phyloP scores from a whole-genome alignment of 1,140 invertebrate genomes.

The Armadillidium nasatum region DNA sequence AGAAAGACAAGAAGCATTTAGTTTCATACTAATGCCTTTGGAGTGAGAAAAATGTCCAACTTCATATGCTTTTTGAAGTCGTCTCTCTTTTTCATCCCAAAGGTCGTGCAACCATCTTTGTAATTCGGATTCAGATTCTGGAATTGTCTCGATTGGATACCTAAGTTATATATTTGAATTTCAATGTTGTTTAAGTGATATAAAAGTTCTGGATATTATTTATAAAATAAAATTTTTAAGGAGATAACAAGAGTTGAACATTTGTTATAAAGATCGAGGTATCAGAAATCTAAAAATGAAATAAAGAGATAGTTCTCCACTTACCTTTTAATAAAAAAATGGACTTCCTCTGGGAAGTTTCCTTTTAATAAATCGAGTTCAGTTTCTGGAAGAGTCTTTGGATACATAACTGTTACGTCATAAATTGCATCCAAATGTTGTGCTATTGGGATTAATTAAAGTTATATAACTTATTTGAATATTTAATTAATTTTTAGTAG shows the following conservation, averaged over 20 bases:
- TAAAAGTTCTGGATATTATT: too few species aligned
- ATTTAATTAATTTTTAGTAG: too few species aligned
- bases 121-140: slow-evolving; percentile 56
- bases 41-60: slow-evolving; percentile 41
- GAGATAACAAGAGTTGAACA: too few species aligned
- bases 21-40: slow-evolving; percentile 34
- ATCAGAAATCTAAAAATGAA: background rate
- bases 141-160: slow-evolving; percentile 55
- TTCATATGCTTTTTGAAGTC: slow-evolving; percentile 56
- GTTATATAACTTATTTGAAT: slow-evolving; percentile 16
- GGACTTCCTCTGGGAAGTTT: slow-evolving; percentile 64
- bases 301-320: background rate
- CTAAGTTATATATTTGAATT: background rate
- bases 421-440: slow-evolving; percentile 67
- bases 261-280: too few species aligned
- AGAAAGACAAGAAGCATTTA: slow-evolving; percentile 53
- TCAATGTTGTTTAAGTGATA: too few species aligned
- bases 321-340: slow-evolving; percentile 69
- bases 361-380: slow-evolving; percentile 64
- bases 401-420: slow-evolving; percentile 72
- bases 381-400: slow-evolving; percentile 61
- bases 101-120: slow-evolving; percentile 63
- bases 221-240: too few species aligned
- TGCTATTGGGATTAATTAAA: slow-evolving; percentile 48
- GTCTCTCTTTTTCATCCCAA: slow-evolving; percentile 68